Conservation (phyloP, 1,140 invertebrate genomes). For the Delia radicum region DNA sequence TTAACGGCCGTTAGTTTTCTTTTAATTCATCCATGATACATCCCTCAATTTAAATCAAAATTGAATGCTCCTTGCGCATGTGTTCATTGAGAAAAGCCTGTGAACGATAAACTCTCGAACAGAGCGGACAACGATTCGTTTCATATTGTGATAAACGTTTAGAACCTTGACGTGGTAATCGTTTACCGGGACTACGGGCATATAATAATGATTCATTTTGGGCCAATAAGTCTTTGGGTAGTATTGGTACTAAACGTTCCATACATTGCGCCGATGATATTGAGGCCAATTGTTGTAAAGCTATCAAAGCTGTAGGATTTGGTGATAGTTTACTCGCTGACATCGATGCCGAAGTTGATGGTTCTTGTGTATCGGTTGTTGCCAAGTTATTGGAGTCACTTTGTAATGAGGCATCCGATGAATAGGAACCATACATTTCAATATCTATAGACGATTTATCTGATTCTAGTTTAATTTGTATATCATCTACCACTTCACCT, state of each 20-base stretch:
- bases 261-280: conserved; percentile 48
- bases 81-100: conserved; percentile 53
- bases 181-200: conserved; percentile 36
- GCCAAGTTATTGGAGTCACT: background rate
- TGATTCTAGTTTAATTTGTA: background rate
- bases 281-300: conserved; percentile 49
- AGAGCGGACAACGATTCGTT: conserved; percentile 51
- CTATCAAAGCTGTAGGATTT: conserved; percentile 41
- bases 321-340: background rate
- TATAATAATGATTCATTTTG: conserved; percentile 39
- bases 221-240: conserved; percentile 41
- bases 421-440: background rate
- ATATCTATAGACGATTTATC: background rate
- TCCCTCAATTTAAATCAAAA: conserved; percentile 47
- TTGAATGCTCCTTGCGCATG: conserved; percentile 53
- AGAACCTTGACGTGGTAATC: conserved; percentile 36
- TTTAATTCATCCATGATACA: background rate
- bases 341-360: background rate
- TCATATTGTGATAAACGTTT: conserved; percentile 44
- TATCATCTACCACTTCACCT: background rate
- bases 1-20: background rate
- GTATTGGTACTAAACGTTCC: conserved; percentile 40
- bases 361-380: background rate
- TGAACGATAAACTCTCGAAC: conserved; percentile 47
- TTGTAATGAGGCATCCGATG: background rate